phyloP scores from a whole-genome alignment of 2,797 vertebrate species.

The Macropus fuliginosus region DNA sequence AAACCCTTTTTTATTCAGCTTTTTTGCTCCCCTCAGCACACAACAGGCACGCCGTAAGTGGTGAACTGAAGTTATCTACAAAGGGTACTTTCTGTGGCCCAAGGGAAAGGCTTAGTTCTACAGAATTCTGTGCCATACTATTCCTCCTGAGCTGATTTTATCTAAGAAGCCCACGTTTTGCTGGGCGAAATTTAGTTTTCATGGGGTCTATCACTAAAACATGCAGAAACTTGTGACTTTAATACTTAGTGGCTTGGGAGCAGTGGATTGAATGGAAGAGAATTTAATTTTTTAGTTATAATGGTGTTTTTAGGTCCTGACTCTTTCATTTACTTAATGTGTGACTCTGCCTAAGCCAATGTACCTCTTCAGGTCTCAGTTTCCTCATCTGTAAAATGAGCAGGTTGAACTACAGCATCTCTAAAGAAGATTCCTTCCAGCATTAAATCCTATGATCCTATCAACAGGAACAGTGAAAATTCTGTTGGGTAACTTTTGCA shows the following conservation, averaged over 20 bases:
- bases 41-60: not conserved
- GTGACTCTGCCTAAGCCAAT: not conserved
- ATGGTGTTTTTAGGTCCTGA: not conserved
- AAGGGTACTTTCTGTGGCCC: not conserved
- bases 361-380: not conserved
- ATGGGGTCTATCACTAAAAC: not conserved
- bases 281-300: not conserved
- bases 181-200: not conserved
- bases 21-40: not conserved
- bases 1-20: not conserved
- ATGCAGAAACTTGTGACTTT: not conserved
- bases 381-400: not conserved
- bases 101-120: not conserved
- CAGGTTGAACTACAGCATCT: not conserved
- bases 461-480: not conserved
- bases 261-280: not conserved
- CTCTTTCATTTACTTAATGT: not conserved
- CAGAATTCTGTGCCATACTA: not conserved
- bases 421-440: not conserved
- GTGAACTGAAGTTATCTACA: not conserved
- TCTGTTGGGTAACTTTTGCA: not conserved
- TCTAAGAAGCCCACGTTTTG: not conserved
- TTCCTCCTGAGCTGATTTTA: not conserved
- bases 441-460: not conserved
- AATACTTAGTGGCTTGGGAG: not conserved